Base-by-base conservation (phyloP, 2,113 vertebrate genomes). In the Sula dactylatra region DNA sequence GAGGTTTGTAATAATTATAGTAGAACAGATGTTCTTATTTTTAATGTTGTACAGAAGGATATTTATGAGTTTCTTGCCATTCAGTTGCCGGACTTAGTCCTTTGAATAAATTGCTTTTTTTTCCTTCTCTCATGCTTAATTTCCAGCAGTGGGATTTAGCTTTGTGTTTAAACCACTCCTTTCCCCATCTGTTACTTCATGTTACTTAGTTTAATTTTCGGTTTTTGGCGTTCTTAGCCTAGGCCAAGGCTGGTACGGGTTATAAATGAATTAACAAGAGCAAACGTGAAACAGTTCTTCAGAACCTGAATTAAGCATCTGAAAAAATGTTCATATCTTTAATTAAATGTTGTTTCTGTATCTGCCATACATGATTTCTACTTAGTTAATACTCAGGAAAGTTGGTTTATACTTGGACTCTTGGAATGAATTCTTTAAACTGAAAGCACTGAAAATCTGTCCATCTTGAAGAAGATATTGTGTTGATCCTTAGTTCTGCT, bases 21-120 rank as follows among this genome's bases (percentile, higher is more conserved):
- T 18, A 77, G 95, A 97, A 32, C 40, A 94, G 76, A 52, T 96
- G 47, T 88, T 97, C 38, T 80, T 61, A 56, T 93, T 97, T 88
- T 86, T 64, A 69, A 73, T 61, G 13, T 82, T 50, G 65, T 58
- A 45, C 13, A 78, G 85, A 94, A 80, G 27, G 29, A 82, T 94
- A 72, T 88, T 91, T 96, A 64, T 69, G 61, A 86, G 24, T 93
- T 95, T 67, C 71, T 94, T 86, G 80, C 22, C 32, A 93, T 93
- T 97, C 45, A 81, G 19, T 82, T 82, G 38, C n/a, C 14, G 17
- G 58, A 90, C 62, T 84, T 79, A 55, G 17, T 80, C 71, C 40
- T 97, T 92, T 82, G 52, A 84, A 95, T 89, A 47, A 89, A 71
- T 40, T 58, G 16, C 45, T 90, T 94, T 78, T 70, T 93, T 6